Base-by-base conservation (phyloP, 2,888 invertebrate species). In the Rhagonycha lutea region DNA sequence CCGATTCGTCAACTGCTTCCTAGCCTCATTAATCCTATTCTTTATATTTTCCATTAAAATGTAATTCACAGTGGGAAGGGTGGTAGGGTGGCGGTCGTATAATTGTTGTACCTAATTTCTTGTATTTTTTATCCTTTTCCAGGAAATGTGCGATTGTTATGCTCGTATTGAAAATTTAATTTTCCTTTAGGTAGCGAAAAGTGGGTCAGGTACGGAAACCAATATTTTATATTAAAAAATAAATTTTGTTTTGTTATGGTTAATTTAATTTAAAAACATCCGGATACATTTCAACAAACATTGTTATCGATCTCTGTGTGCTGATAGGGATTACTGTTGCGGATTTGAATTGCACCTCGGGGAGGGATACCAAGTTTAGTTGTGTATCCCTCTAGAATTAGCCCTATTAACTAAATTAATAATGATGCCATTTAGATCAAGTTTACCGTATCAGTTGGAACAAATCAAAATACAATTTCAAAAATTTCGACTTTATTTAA, bases 321-420 rank as follows among this genome's bases (percentile, higher is more conserved):
- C 63, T 65, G 63, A 65, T 65, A 65, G 63, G 26, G 63, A 65
- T 65, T 26, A 65, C 63, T 65, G 63, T 65, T 65, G 14, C 63
- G 63, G 63, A 65, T 65, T 65, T 65, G 63, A 65, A 65, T 65
- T 65, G 63, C 26, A 65, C 63, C 63, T 65, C 24, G 3, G 63
- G 63, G 63, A 65, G 23, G 26, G 26, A 65, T 65, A 24, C 24
- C 12, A 65, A 65, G 63, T 65, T 65, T 26, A 65, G 63, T 65
- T 65, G 63, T 65, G 63, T 65, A 65, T 65, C 63, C 63, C 63
- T 65, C 26, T 65, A 24, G 63, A 65, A 26, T 26, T 24, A 65
- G 63, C n/a, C 63, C 63, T 65, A 65, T 65, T 65, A 65, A 65
- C 63, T 65, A 65, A 65, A 65, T 65, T 65, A 65, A 65, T 65